These are phyloP conservation scores for Percina caprodes DNA, from an alignment of 2,113 vertebrate species.

Conservation along the genomic window DNA sequence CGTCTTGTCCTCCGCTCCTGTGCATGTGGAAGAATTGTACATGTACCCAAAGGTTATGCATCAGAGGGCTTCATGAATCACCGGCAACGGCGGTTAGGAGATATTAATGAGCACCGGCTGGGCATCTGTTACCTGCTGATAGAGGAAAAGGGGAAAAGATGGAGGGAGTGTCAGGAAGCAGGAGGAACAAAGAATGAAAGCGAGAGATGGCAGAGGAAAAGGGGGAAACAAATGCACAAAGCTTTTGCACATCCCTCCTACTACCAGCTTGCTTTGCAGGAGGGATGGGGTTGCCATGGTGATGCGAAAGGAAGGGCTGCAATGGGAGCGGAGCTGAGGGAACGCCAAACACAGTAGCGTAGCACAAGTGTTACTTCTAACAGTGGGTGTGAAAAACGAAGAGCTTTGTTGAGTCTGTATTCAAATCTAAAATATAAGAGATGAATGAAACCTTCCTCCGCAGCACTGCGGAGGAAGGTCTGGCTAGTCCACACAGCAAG, in stretches of 20 bases:
- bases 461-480: too few species aligned
- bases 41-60: slow-evolving; percentile 28
- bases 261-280: slow-evolving; percentile 36
- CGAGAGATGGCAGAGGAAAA: neutral
- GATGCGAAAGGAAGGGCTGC: slow-evolving; percentile 20
- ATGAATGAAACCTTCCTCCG: too few species aligned
- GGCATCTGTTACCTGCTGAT: slow-evolving; percentile 46
- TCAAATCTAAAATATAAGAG: too few species aligned
- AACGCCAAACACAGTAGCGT: neutral
- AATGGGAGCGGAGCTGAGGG: slow-evolving; percentile 13
- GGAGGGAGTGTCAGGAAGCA: neutral
- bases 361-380: neutral
- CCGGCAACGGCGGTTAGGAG: slow-evolving; percentile 38
- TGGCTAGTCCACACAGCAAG: too few species aligned
- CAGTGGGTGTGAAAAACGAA: too few species aligned
- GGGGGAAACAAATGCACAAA: slow-evolving; percentile 19
- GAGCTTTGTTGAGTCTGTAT: too few species aligned
- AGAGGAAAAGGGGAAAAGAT: slow-evolving; percentile 3
- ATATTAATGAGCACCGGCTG: slow-evolving; percentile 49
- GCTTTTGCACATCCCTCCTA: slow-evolving; percentile 54
- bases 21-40: slow-evolving; percentile 23
- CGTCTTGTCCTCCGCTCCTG: slow-evolving; percentile 46
- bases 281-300: slow-evolving; percentile 65
- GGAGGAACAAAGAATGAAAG: slow-evolving; percentile 14
- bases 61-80: slow-evolving; percentile 55